These are phyloP conservation scores for Oreochromis aureus DNA, from an alignment of 2,113 vertebrate species.

Conservation along the genomic window DNA sequence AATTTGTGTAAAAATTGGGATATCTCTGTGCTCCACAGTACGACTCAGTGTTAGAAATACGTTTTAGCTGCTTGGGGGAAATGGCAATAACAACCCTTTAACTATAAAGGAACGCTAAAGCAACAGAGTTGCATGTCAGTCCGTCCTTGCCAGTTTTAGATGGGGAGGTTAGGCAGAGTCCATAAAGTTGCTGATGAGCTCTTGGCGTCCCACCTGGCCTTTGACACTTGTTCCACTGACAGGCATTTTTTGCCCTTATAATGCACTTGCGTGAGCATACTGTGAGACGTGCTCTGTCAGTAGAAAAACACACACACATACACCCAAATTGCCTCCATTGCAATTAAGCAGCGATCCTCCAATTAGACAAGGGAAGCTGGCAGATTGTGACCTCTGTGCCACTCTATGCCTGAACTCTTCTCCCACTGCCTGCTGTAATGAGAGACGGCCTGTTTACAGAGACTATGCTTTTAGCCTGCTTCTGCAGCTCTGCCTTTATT, in stretches of 20 bases:
- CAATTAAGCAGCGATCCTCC: slow-evolving; percentile 63
- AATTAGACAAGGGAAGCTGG: slow-evolving; percentile 61
- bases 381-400: slow-evolving; percentile 62
- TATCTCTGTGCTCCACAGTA: not conserved
- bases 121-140: not conserved
- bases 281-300: not conserved
- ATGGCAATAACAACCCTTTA: not conserved
- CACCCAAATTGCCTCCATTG: slow-evolving; percentile 1
- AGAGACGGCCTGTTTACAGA: slow-evolving; percentile 58
- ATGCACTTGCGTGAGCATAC: not conserved
- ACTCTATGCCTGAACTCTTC: slow-evolving; percentile 44
- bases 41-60: not conserved
- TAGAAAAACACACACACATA: not conserved
- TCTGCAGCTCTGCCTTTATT: slow-evolving; percentile 31
- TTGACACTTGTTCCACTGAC: slow-evolving; percentile 4
- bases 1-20: not conserved
- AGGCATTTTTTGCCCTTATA: not conserved
- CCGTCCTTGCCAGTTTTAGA: not conserved
- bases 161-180: not conserved
- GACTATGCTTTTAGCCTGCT: slow-evolving; percentile 12
- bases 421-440: slow-evolving; percentile 49
- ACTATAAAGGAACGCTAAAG: not conserved
- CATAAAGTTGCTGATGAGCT: slow-evolving; percentile 9
- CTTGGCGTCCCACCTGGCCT: not conserved
- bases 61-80: not conserved